phyloP scores from a whole-genome alignment of 2,113 vertebrate genomes.

The Climacteris rufus region DNA sequence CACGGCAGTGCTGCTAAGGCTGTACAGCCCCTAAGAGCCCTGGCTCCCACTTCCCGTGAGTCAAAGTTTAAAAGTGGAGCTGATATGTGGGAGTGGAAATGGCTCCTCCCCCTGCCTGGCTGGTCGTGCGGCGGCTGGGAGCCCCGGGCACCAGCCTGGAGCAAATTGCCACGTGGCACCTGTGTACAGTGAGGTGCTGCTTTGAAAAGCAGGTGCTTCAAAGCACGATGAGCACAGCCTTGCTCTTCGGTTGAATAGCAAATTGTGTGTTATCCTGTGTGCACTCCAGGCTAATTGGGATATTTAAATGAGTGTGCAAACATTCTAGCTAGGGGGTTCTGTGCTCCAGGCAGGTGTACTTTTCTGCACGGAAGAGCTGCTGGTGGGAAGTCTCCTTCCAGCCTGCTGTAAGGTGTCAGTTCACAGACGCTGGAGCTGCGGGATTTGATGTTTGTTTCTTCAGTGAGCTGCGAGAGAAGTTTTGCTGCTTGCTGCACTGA shows the following conservation, averaged over 20 bases:
- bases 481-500: neutral
- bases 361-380: rapidly evolving
- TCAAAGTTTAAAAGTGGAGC: neutral
- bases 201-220: neutral
- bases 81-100: neutral
- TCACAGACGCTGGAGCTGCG: neutral
- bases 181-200: neutral
- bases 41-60: neutral
- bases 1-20: neutral
- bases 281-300: neutral
- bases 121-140: neutral
- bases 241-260: neutral
- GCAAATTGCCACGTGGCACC: neutral
- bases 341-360: neutral
- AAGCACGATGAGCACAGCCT: neutral
- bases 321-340: neutral
- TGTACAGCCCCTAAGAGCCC: neutral
- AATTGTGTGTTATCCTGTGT: neutral
- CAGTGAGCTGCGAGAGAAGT: neutral
- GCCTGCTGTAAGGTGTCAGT: neutral
- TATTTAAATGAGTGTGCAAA: neutral
- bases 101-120: neutral
- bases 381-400: neutral
- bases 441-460: neutral
- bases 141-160: neutral